Conservation (phyloP, 1,140 invertebrate genomes). For the Pentalonia nigronervosa region DNA sequence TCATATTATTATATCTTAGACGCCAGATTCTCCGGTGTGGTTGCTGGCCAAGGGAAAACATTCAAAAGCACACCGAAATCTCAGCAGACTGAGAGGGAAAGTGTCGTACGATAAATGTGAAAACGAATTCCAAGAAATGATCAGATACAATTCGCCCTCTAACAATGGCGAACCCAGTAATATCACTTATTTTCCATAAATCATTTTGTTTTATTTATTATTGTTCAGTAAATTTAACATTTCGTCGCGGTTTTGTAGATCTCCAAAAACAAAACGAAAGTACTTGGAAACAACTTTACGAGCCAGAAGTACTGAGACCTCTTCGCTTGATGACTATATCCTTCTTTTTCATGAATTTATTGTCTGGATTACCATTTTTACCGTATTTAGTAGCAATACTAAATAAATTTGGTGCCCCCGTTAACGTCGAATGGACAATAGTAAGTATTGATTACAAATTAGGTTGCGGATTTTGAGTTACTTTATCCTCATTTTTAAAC, state of each 20-base stretch:
- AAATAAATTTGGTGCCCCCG: not conserved
- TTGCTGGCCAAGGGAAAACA: slow-evolving; percentile 66
- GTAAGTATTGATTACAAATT: not conserved
- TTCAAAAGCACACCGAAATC: slow-evolving; percentile 65
- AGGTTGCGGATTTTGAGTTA: not conserved
- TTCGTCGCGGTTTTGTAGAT: not conserved
- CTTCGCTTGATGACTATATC: not conserved
- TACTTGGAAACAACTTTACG: not conserved
- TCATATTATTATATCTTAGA: slow-evolving; percentile 35
- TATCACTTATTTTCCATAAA: not conserved
- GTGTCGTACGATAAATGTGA: slow-evolving; percentile 64
- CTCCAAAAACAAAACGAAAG: not conserved
- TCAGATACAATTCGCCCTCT: slow-evolving; percentile 3
- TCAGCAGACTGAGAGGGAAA: slow-evolving; percentile 67
- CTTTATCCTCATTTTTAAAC: not conserved
- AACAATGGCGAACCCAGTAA: not conserved
- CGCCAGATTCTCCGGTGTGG: slow-evolving; percentile 74
- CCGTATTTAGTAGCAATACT: slow-evolving; percentile 15
- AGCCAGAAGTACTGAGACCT: not conserved
- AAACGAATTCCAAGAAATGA: slow-evolving; percentile 64
- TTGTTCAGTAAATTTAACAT: not conserved
- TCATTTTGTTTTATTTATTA: not conserved
- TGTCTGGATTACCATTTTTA: not conserved
- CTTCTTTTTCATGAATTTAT: not conserved
- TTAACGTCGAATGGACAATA: slow-evolving; percentile 25